Evolutionary conservation across 2,113 vertebrate genomes (phyloP).

Genomic region (Pan paniscus): DNA sequence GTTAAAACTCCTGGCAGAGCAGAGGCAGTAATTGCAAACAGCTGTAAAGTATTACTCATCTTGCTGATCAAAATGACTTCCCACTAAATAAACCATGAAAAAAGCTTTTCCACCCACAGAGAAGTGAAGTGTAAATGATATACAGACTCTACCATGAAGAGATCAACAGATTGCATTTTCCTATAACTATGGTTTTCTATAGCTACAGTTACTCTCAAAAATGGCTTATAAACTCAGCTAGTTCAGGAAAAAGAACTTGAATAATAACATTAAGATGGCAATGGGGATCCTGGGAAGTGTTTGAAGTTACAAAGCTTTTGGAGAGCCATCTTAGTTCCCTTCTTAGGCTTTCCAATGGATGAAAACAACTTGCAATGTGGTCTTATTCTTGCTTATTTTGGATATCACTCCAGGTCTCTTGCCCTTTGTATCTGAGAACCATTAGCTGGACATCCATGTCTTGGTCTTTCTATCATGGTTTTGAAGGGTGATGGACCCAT

Average conservation of each 20-base stretch:
- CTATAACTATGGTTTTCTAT: conserved; percentile 79
- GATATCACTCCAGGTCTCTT: neutral
- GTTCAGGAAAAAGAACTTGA: conserved; percentile 75
- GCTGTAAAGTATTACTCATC: conserved; percentile 95
- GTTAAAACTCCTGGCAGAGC: conserved; percentile 90
- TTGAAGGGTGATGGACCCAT: neutral
- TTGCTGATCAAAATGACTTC: conserved; percentile 97
- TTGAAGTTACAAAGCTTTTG: conserved; percentile 56
- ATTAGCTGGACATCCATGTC: neutral
- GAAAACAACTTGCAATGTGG: conserved; percentile 51
- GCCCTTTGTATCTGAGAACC: neutral
- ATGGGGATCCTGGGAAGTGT: conserved; percentile 72
- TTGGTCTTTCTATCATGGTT: neutral
- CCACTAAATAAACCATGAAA: conserved; percentile 99
- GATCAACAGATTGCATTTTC: conserved; percentile 93
- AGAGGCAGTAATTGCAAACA: conserved; percentile 94
- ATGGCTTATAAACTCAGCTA: conserved; percentile 75
- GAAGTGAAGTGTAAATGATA: conserved; percentile 93
- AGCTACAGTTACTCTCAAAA: conserved; percentile 82
- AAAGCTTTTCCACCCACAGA: conserved; percentile 94
- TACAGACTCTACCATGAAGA: conserved; percentile 86
- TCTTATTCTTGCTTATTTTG: neutral
- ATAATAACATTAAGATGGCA: conserved; percentile 64
- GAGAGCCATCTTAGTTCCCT: conserved; percentile 56
- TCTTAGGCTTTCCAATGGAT: conserved; percentile 58